Conservation (phyloP, 2,888 invertebrate species). For the Andrena bucephala region DNA sequence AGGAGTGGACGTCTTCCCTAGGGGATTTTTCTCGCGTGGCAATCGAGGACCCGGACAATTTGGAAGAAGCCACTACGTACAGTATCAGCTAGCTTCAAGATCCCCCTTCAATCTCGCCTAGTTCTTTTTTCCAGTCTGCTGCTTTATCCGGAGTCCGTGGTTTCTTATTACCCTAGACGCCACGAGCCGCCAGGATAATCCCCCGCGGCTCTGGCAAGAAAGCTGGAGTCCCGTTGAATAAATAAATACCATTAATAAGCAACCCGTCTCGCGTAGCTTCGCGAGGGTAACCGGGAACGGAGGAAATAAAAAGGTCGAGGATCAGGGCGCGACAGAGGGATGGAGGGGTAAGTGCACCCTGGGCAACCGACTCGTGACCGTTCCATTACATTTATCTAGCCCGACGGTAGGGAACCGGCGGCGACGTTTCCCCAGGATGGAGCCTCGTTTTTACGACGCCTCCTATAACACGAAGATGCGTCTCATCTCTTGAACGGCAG, state of each 20-base stretch:
- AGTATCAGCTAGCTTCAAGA: background rate
- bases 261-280: background rate
- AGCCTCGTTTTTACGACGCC: conserved; percentile 46
- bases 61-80: background rate
- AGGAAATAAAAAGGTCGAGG: conserved; percentile 21
- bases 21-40: background rate
- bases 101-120: too few relatives aligned
- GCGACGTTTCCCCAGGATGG: conserved; percentile 40
- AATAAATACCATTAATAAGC: conserved; percentile 34
- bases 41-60: too few relatives aligned
- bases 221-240: conserved; percentile 7
- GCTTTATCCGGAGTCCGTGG: too few relatives aligned
- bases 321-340: background rate
- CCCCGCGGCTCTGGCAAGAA: background rate
- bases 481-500: conserved; percentile 33
- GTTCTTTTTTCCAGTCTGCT: background rate
- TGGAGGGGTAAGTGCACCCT: conserved; percentile 31
- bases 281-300: background rate
- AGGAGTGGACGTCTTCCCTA: background rate
- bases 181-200: background rate
- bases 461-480: conserved; percentile 33
- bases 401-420: conserved; percentile 29
- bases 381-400: conserved; percentile 63
- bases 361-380: conserved; percentile 38
- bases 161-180: too few relatives aligned